These are phyloP conservation scores for Dermochelys coriacea DNA, from an alignment of 2,797 vertebrate genomes.

Conservation along the genomic window DNA sequence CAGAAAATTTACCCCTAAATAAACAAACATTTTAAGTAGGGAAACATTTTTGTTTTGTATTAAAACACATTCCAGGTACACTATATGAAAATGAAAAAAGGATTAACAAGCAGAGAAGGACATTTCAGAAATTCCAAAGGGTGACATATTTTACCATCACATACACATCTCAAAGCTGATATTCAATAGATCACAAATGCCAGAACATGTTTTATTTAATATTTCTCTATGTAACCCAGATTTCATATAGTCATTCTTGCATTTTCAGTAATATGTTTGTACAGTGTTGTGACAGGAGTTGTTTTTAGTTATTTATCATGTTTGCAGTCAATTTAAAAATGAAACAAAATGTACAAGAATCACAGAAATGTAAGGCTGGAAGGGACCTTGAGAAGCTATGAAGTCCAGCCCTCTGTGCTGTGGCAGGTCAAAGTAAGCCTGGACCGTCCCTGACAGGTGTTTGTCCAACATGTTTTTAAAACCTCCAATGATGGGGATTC, in stretches of 20 bases:
- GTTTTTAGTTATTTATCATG: neutral
- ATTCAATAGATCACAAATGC: slow-evolving; percentile 1
- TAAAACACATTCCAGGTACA: neutral
- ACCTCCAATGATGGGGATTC: neutral
- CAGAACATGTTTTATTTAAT: slow-evolving; percentile 24
- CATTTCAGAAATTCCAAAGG: neutral
- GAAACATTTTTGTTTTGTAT: neutral
- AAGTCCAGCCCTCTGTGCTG: neutral
- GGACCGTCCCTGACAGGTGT: neutral
- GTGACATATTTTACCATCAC: neutral
- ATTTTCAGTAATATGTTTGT: neutral
- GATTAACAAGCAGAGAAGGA: neutral
- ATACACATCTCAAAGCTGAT: neutral
- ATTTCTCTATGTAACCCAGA: neutral
- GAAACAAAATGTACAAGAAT: neutral
- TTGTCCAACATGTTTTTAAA: neutral
- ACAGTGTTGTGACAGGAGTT: neutral
- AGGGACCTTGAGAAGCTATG: neutral
- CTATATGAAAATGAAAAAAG: neutral
- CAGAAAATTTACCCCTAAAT: neutral
- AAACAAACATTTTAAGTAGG: neutral
- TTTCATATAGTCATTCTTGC: neutral
- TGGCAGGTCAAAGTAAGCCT: neutral
- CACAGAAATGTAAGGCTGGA: neutral
- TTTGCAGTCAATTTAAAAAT: neutral